These are phyloP conservation scores for Branchinecta sandiegonensis DNA, from an alignment of 2,888 invertebrate genomes.

Conservation along the genomic window DNA sequence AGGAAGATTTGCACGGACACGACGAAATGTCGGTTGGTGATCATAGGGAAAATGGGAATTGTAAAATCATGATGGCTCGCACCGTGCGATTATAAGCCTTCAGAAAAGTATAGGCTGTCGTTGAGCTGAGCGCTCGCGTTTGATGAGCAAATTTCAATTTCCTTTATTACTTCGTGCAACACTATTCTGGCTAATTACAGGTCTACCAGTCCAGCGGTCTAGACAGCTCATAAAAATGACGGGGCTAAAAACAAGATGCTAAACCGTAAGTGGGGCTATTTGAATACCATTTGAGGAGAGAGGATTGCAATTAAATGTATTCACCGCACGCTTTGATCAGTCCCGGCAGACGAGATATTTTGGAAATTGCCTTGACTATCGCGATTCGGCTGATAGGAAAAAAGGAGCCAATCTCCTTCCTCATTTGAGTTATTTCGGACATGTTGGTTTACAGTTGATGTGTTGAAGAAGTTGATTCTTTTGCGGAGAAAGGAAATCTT, in stretches of 20 bases:
- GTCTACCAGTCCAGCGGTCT: conserved; percentile 10
- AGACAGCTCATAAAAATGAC: conserved; percentile 16
- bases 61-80: conserved; percentile 4
- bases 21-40: too few species aligned
- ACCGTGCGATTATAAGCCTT: not conserved
- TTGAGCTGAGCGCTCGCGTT: not conserved
- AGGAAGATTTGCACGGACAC: too few species aligned
- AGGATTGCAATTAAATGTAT: conserved; percentile 10
- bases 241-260: conserved; percentile 12
- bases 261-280: conserved; percentile 13
- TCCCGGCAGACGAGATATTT: not conserved
- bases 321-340: conserved; percentile 3
- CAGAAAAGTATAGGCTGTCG: conserved; percentile 12
- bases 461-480: too few species aligned
- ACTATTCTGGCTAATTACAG: conserved; percentile 16
- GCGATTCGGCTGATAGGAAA: too few species aligned
- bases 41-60: not conserved
- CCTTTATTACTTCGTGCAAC: conserved; percentile 15
- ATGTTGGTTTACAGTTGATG: too few species aligned
- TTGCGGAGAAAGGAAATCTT: too few species aligned
- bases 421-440: too few species aligned
- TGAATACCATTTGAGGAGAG: conserved; percentile 14
- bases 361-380: too few species aligned
- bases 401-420: too few species aligned
- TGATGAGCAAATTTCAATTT: conserved; percentile 15